These are phyloP conservation scores for Empidonax alnorum DNA, from an alignment of 2,113 vertebrate genomes.

Conservation along the genomic window DNA sequence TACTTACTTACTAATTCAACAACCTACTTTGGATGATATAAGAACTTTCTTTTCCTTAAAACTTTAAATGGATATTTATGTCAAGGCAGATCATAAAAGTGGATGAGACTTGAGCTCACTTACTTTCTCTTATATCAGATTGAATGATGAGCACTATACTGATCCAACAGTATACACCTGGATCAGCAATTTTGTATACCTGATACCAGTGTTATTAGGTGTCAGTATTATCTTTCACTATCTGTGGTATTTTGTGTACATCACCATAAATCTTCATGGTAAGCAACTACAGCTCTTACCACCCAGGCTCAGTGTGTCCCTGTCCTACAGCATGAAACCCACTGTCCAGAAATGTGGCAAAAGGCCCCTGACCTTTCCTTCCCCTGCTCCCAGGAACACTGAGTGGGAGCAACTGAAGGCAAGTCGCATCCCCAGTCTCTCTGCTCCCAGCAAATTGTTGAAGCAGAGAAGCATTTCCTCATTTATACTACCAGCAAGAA, in stretches of 20 bases:
- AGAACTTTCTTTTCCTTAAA: background rate
- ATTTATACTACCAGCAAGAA: background rate
- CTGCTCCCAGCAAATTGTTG: background rate
- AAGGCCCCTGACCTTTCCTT: rapidly evolving
- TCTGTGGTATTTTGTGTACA: background rate
- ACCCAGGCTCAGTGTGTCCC: background rate
- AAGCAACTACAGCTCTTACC: background rate
- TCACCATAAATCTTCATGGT: background rate
- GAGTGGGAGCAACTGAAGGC: background rate
- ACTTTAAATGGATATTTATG: background rate
- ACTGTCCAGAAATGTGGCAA: background rate
- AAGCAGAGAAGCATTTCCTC: background rate
- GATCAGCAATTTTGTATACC: background rate
- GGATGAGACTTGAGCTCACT: background rate
- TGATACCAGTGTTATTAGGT: background rate
- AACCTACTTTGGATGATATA: background rate
- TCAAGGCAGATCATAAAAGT: background rate
- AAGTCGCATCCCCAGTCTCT: background rate
- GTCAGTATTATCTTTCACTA: background rate
- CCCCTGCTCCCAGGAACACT: rapidly evolving
- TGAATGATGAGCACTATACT: background rate
- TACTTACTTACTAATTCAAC: background rate
- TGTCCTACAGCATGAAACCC: background rate
- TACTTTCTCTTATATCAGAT: background rate
- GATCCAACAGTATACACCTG: background rate